These are phyloP conservation scores for Hermetia illucens DNA, from an alignment of 1,140 invertebrate genomes.

Conservation along the genomic window DNA sequence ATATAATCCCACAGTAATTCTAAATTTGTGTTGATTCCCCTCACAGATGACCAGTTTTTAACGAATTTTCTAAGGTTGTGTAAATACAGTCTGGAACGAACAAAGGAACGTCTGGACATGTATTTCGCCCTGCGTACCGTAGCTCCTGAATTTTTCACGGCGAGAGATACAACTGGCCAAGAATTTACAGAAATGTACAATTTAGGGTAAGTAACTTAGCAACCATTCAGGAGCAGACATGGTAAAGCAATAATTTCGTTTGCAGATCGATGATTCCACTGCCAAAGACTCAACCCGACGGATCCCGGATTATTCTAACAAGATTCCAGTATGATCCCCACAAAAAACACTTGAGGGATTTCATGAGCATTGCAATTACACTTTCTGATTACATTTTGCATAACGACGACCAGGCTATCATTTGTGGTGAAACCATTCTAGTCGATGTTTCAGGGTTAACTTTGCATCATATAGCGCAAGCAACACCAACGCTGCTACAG, in stretches of 20 bases:
- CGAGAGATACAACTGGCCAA: slow-evolving; percentile 22
- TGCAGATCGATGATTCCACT: slow-evolving; percentile 9
- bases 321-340: slow-evolving; percentile 28
- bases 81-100: slow-evolving; percentile 45
- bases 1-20: slow-evolving; percentile 2
- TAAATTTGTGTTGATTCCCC: slow-evolving; percentile 3
- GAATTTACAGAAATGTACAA: slow-evolving; percentile 27
- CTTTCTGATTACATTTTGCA: slow-evolving; percentile 19
- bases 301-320: slow-evolving; percentile 29
- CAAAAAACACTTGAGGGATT: no score
- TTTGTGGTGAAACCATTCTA: slow-evolving; percentile 28
- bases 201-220: slow-evolving; percentile 27
- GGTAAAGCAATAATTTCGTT: neutral
- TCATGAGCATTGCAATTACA: no score
- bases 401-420: slow-evolving; percentile 24
- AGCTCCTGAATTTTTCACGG: slow-evolving; percentile 31
- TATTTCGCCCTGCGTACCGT: slow-evolving; percentile 38
- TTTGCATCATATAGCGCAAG: slow-evolving; percentile 27
- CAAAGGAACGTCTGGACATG: slow-evolving; percentile 43
- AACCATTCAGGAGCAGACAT: slow-evolving; percentile 4
- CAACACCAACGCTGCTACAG: slow-evolving; percentile 25
- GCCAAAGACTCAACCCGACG: slow-evolving; percentile 16
- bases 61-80: slow-evolving; percentile 40
- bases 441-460: slow-evolving; percentile 22
- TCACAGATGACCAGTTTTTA: slow-evolving; percentile 39